phyloP scores from a whole-genome alignment of 2,888 invertebrate species.

The Griposia aprilina region DNA sequence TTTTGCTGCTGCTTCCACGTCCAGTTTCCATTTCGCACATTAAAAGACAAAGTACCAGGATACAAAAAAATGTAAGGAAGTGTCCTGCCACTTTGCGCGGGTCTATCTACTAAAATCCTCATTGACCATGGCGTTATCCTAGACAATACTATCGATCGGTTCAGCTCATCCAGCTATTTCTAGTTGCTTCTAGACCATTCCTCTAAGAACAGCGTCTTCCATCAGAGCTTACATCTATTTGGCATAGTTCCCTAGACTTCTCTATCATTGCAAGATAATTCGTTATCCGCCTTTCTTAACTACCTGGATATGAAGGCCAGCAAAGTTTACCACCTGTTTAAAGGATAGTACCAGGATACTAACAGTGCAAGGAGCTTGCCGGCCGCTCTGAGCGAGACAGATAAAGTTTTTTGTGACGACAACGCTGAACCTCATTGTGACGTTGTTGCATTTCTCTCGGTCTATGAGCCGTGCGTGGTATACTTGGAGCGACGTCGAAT shows the following conservation, averaged over 20 bases:
- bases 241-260: neutral
- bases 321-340: neutral
- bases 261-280: neutral
- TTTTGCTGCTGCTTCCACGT: neutral
- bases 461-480: conserved; percentile 78
- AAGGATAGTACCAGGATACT: conserved; percentile 62
- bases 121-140: neutral
- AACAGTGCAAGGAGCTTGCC: conserved; percentile 84
- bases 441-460: conserved; percentile 79
- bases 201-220: neutral
- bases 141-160: neutral
- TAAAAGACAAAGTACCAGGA: conserved; percentile 24
- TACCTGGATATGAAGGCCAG: neutral
- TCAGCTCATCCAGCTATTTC: neutral
- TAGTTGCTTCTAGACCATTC: neutral
- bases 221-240: neutral
- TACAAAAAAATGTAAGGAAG: conserved; percentile 82
- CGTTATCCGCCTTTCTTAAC: neutral
- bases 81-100: conserved; percentile 39
- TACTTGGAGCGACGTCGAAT: conserved; percentile 76
- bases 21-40: neutral
- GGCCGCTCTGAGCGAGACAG: conserved; percentile 81
- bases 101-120: neutral
- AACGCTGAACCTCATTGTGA: conserved; percentile 82
- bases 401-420: conserved; percentile 81